A percentile compares a stretch with the other conserved stretches of the same genome.
Conservation (phyloP, 2,888 invertebrate species). For the Tortrix viridana region DNA sequence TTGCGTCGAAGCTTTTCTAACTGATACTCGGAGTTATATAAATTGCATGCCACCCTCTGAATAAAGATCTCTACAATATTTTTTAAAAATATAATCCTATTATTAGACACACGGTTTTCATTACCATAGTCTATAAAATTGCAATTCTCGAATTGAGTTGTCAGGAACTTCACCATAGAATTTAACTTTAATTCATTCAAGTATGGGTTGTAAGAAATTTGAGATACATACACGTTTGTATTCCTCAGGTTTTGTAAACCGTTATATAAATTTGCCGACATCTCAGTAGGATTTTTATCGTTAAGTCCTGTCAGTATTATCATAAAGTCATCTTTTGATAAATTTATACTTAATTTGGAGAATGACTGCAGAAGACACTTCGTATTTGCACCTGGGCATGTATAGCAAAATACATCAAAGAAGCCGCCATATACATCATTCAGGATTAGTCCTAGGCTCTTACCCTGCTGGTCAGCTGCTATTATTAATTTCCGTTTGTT, state of each 20-base stretch:
- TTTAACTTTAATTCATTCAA: background rate
- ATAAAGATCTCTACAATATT: background rate
- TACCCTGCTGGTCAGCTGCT: background rate
- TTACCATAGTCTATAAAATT: background rate
- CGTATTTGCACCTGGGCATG: background rate
- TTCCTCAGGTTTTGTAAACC: background rate
- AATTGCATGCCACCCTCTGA: background rate
- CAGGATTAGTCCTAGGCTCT: background rate
- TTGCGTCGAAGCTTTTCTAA: slow-evolving; percentile 2
- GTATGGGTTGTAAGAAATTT: background rate
- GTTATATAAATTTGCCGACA: background rate
- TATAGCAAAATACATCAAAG: background rate
- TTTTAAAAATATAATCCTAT: background rate
- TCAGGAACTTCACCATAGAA: background rate
- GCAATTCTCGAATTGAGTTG: slow-evolving; percentile 3
- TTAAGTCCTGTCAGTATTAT: background rate
- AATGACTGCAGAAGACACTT: background rate
- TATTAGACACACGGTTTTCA: background rate
- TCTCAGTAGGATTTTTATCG: background rate
- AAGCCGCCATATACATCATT: background rate
- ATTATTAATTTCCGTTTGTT: background rate
- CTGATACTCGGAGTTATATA: background rate
- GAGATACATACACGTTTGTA: slow-evolving; percentile 1
- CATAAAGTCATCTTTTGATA: background rate
- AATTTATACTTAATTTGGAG: background rate